Conservation (phyloP, 2,113 vertebrate species). For the Equus przewalskii region DNA sequence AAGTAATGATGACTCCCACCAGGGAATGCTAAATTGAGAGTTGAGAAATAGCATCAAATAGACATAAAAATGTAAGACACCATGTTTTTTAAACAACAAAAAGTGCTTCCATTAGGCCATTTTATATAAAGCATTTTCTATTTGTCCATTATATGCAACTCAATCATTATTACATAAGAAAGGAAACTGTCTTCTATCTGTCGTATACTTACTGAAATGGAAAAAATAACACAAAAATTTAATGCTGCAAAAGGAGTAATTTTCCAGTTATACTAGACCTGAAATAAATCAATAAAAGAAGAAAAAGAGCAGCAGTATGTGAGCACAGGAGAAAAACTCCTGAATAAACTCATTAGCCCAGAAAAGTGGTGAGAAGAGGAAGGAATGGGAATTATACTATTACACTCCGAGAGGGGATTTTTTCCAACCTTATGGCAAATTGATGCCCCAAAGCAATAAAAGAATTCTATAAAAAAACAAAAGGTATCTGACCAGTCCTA, state of each 20-base stretch:
- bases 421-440: background rate
- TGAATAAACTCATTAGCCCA: slow-evolving; percentile 75
- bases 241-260: slow-evolving; percentile 76
- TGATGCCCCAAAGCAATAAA: slow-evolving; percentile 64
- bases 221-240: slow-evolving; percentile 77
- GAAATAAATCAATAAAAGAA: slow-evolving; percentile 81
- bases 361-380: slow-evolving; percentile 53
- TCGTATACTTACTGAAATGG: slow-evolving; percentile 79
- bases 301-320: slow-evolving; percentile 2
- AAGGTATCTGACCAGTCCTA: slow-evolving; percentile 1
- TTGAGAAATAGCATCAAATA: slow-evolving; percentile 76
- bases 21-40: slow-evolving; percentile 77
- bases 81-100: slow-evolving; percentile 80
- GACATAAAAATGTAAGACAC: slow-evolving; percentile 76
- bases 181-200: slow-evolving; percentile 67
- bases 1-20: slow-evolving; percentile 78
- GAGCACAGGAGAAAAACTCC: slow-evolving; percentile 61
- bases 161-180: slow-evolving; percentile 80
- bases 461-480: slow-evolving; percentile 18
- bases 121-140: slow-evolving; percentile 76
- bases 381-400: background rate
- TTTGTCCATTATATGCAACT: slow-evolving; percentile 70
- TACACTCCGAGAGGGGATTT: background rate
- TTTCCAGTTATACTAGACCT: slow-evolving; percentile 74
- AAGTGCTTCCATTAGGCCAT: slow-evolving; percentile 72